Evolutionary conservation across 2,113 vertebrate genomes (phyloP).

Genomic region (Miniopterus natalensis): DNA sequence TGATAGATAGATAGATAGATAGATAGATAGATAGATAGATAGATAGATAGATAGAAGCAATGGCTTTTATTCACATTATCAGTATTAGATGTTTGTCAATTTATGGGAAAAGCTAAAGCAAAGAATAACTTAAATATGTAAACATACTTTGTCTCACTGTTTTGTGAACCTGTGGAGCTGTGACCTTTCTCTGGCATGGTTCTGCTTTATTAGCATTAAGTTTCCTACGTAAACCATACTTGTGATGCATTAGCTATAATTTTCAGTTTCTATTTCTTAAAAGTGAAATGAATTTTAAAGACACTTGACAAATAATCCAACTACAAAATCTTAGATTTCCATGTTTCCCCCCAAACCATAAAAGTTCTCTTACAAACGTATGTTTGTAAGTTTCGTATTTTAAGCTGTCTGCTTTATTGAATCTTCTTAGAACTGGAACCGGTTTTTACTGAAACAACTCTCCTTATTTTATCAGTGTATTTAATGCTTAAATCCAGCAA

Average conservation of each 20-base stretch:
- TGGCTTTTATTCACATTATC: not conserved
- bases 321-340: not conserved
- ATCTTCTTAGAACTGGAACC: not conserved
- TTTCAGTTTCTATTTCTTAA: not conserved
- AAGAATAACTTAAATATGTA: not conserved
- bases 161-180: not conserved
- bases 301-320: not conserved
- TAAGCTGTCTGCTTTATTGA: not conserved
- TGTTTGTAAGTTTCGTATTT: not conserved
- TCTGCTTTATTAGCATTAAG: not conserved
- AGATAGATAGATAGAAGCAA: not conserved
- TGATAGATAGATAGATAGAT: too few relatives aligned
- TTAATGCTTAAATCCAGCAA: not conserved
- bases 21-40: too few relatives aligned
- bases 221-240: not conserved
- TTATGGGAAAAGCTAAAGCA: not conserved
- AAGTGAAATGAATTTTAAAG: constrained; percentile 33
- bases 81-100: not conserved
- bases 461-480: not conserved
- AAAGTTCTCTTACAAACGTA: not conserved
- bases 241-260: not conserved
- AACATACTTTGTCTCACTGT: not conserved
- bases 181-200: not conserved
- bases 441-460: not conserved
- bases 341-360: not conserved